Percentiles rank a stretch among this genome's conserved stretches.
Conservation (phyloP, 2,113 vertebrate species). For the Platysteira castanea region DNA sequence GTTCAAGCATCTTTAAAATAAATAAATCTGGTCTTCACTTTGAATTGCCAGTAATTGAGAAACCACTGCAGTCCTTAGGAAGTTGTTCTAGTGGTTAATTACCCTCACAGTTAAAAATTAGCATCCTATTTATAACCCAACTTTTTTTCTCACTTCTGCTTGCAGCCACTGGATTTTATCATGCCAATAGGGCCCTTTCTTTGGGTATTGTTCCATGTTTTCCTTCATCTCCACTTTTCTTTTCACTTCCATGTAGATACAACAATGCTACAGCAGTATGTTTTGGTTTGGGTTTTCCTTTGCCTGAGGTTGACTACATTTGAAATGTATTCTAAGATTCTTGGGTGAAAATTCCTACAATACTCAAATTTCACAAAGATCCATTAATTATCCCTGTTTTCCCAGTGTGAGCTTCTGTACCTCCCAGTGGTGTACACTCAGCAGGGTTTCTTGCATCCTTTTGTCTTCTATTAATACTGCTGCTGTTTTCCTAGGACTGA, state of each 20-base stretch:
- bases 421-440: not conserved
- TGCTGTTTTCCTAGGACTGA: not conserved
- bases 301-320: not conserved
- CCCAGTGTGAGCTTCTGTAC: not conserved
- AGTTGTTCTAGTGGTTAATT: conserved; percentile 61
- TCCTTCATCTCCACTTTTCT: not conserved
- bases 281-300: not conserved
- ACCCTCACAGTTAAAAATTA: conserved; percentile 51
- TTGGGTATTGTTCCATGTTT: not conserved
- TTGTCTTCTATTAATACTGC: not conserved
- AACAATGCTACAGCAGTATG: not conserved
- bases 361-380: not conserved
- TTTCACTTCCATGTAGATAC: not conserved
- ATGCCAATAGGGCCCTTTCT: not conserved
- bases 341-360: not conserved
- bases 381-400: not conserved
- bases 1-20: conserved; percentile 45
- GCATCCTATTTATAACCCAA: conserved; percentile 43
- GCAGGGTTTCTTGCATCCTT: not conserved
- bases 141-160: not conserved
- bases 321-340: not conserved
- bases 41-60: conserved; percentile 56
- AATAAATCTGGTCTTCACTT: conserved; percentile 54
- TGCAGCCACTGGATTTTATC: not conserved
- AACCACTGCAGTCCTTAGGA: conserved; percentile 43